Conservation (phyloP, 2,888 invertebrate genomes). For the Zele albiditarsus region DNA sequence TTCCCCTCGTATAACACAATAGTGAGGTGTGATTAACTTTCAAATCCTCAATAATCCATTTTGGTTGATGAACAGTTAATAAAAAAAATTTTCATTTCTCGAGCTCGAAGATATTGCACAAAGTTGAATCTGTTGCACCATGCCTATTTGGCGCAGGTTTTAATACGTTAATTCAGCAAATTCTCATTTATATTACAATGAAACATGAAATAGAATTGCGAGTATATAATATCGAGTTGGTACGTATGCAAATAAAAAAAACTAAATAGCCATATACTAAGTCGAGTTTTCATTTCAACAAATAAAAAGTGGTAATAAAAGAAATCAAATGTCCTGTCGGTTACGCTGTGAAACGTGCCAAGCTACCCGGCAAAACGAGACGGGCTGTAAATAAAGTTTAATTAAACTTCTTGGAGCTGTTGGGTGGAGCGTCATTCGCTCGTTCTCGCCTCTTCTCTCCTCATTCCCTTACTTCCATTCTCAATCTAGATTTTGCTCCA, state of each 20-base stretch:
- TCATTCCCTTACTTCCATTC: not conserved
- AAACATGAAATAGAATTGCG: not conserved
- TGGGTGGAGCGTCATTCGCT: conserved; percentile 27
- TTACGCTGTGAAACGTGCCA: not conserved
- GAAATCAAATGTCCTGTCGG: conserved; percentile 24
- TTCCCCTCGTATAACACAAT: too few relatives aligned
- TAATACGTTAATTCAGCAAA: too few relatives aligned
- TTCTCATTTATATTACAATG: too few relatives aligned
- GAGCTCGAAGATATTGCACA: too few relatives aligned
- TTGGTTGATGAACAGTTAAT: too few relatives aligned
- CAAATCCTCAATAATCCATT: too few relatives aligned
- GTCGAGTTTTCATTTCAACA: not conserved
- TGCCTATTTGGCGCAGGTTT: too few relatives aligned
- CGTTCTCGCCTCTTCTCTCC: not conserved
- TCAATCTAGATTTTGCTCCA: not conserved
- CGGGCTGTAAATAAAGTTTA: conserved; percentile 50
- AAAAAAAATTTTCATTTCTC: too few relatives aligned
- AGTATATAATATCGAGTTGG: not conserved
- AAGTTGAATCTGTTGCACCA: too few relatives aligned
- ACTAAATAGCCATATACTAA: not conserved
- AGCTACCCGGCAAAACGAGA: conserved; percentile 11
- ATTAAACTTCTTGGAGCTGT: conserved; percentile 48
- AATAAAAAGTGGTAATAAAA: conserved; percentile 1
- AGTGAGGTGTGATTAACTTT: too few relatives aligned
- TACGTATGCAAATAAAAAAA: not conserved